phyloP scores from a whole-genome alignment of 2,113 vertebrate genomes.

The Smithornis capensis region DNA sequence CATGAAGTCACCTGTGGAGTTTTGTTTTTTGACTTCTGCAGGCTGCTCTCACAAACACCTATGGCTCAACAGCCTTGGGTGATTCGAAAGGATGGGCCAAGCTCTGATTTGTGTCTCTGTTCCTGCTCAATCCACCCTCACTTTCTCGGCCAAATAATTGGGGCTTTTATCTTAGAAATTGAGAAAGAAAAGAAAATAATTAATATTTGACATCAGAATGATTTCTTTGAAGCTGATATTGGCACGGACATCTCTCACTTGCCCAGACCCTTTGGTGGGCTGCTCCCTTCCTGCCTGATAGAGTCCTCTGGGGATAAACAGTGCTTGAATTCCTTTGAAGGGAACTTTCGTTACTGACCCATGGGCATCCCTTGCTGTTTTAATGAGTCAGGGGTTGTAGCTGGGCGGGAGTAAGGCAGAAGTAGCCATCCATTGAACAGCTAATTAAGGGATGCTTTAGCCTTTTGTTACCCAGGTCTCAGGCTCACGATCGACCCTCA shows the following conservation, averaged over 20 bases:
- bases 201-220: neutral
- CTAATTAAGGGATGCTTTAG: conserved; percentile 10
- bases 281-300: neutral
- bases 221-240: neutral
- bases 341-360: neutral
- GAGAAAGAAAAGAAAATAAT: neutral
- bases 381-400: neutral
- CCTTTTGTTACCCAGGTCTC: neutral
- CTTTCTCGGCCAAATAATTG: neutral
- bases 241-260: neutral
- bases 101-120: neutral
- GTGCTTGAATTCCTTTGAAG: neutral
- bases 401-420: neutral
- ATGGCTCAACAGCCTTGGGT: neutral
- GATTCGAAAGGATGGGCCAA: neutral
- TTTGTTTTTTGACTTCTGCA: neutral
- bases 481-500: neutral
- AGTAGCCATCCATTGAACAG: neutral
- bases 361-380: neutral
- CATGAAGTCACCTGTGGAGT: neutral
- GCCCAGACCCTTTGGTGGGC: neutral
- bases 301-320: neutral
- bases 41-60: neutral
- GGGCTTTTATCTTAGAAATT: neutral
- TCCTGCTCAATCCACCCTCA: neutral